phyloP scores from a whole-genome alignment of 2,888 invertebrate species.

The Cephus pygmeus region DNA sequence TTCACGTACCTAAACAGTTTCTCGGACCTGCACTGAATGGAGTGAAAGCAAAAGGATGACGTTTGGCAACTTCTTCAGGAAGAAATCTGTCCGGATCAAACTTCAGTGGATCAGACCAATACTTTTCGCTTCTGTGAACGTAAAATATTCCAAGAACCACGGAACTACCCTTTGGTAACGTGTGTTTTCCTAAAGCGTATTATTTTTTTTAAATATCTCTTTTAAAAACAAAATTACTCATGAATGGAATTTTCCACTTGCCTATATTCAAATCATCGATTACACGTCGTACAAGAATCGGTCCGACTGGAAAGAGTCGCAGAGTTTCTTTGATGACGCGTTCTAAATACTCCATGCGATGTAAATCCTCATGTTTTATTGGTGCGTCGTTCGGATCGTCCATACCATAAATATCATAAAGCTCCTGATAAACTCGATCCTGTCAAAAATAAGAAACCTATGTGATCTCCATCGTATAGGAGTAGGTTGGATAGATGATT shows the following conservation, averaged over 20 bases:
- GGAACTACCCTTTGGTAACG: constrained; percentile 38
- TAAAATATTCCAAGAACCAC: constrained; percentile 35
- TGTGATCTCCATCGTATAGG: constrained; percentile 7
- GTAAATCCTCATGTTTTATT: constrained; percentile 68
- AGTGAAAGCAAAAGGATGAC: constrained; percentile 40
- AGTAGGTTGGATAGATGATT: not conserved
- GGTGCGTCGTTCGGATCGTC: constrained; percentile 55
- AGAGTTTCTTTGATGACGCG: constrained; percentile 72
- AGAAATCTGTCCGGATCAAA: constrained; percentile 52
- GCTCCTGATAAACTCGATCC: constrained; percentile 64
- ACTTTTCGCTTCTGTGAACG: constrained; percentile 35
- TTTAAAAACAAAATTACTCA: not conserved
- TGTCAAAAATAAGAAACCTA: constrained; percentile 28
- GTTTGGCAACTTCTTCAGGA: constrained; percentile 42
- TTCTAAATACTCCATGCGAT: constrained; percentile 70
- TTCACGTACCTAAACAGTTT: constrained; percentile 40
- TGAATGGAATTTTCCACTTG: constrained; percentile 48
- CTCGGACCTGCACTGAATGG: constrained; percentile 48
- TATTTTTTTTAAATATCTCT: too few relatives aligned
- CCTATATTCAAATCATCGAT: constrained; percentile 68
- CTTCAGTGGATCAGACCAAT: constrained; percentile 43
- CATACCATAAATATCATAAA: constrained; percentile 65
- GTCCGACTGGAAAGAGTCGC: constrained; percentile 70
- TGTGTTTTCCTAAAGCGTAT: constrained; percentile 8
- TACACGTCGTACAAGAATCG: constrained; percentile 67